Conservation (phyloP, 2,888 invertebrate species). For the Epiblema foenella region DNA sequence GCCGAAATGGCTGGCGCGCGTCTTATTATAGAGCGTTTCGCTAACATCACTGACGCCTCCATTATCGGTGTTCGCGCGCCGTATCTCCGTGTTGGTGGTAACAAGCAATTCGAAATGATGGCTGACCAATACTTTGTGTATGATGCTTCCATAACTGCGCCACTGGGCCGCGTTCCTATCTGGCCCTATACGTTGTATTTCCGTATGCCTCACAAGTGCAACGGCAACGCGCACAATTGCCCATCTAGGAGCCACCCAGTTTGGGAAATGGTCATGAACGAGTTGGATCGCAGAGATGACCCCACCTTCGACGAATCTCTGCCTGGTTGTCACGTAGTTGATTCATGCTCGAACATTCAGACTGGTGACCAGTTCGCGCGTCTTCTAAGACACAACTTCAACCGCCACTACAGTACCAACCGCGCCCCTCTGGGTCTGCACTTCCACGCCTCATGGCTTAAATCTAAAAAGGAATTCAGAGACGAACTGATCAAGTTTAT, state of each 20-base stretch:
- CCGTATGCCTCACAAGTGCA: slow-evolving; percentile 98
- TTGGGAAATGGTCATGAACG: slow-evolving; percentile 99
- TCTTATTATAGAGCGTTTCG: slow-evolving; percentile 93
- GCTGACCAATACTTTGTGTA: slow-evolving; percentile 97
- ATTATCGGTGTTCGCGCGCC: slow-evolving; percentile 95
- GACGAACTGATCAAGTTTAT: slow-evolving; percentile 96
- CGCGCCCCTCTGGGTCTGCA: slow-evolving; percentile 96
- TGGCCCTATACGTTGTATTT: slow-evolving; percentile 99
- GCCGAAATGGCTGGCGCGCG: slow-evolving; percentile 97
- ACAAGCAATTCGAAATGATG: slow-evolving; percentile 99
- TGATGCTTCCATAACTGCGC: slow-evolving; percentile 97
- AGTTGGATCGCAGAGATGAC: slow-evolving; percentile 96
- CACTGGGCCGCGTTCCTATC: slow-evolving; percentile 94
- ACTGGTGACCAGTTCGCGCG: slow-evolving; percentile 95
- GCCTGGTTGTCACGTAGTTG: slow-evolving; percentile 97
- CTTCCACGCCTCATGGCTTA: slow-evolving; percentile 98
- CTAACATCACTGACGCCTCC: slow-evolving; percentile 96
- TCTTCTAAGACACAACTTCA: slow-evolving; percentile 96
- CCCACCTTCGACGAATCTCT: slow-evolving; percentile 96
- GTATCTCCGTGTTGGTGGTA: slow-evolving; percentile 95
- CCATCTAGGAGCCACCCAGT: slow-evolving; percentile 96
- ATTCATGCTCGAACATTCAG: slow-evolving; percentile 97
- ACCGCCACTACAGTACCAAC: slow-evolving; percentile 96
- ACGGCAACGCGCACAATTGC: slow-evolving; percentile 97
- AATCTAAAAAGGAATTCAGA: slow-evolving; percentile 96